These are phyloP conservation scores for Labeo catla DNA, from an alignment of 2,113 vertebrate species.

Conservation along the genomic window DNA sequence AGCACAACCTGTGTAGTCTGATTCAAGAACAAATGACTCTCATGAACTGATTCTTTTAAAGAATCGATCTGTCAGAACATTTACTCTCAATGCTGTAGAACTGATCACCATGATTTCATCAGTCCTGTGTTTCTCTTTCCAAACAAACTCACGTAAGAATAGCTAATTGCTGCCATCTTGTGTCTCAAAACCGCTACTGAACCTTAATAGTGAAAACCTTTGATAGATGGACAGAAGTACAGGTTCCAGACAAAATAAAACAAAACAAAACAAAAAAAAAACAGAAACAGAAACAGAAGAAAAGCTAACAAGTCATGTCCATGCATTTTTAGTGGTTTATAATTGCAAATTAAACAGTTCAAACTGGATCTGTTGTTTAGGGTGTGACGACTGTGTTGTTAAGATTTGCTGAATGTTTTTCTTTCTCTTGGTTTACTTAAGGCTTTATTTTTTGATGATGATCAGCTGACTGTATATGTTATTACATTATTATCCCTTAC, in stretches of 20 bases:
- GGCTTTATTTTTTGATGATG: not conserved
- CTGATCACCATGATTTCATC: too few relatives aligned
- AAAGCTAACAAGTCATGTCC: too few relatives aligned
- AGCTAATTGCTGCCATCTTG: not conserved
- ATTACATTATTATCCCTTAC: not conserved
- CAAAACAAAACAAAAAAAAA: too few relatives aligned
- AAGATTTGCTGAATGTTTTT: too few relatives aligned
- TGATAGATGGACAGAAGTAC: too few relatives aligned
- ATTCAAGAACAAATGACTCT: not conserved
- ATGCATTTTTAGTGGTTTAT: too few relatives aligned
- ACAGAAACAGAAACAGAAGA: too few relatives aligned
- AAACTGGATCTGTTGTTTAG: too few relatives aligned
- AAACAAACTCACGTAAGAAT: not conserved
- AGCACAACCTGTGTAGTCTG: not conserved
- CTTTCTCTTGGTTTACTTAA: not conserved
- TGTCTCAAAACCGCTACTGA: not conserved
- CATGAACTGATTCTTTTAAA: not conserved
- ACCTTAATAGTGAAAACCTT: too few relatives aligned
- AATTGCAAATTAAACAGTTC: too few relatives aligned
- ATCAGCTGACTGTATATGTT: not conserved
- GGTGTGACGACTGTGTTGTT: too few relatives aligned
- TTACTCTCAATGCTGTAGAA: not conserved
- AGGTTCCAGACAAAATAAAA: too few relatives aligned
- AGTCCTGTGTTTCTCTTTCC: not conserved
- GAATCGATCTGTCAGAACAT: not conserved